phyloP scores from a whole-genome alignment of 1,140 invertebrate species.

The Phthorimaea operculella region DNA sequence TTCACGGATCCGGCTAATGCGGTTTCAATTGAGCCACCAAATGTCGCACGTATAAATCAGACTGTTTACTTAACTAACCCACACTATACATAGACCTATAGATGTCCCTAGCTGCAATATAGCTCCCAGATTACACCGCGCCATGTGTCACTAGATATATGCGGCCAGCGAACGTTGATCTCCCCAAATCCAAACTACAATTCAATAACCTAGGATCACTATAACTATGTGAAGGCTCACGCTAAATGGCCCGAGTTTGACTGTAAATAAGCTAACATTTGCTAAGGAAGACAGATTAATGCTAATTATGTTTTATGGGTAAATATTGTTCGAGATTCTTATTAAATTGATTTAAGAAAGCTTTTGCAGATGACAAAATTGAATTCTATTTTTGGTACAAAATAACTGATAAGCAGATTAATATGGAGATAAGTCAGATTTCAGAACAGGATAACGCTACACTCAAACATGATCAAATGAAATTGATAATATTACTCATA shows the following conservation, averaged over 20 bases:
- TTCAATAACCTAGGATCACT: neutral
- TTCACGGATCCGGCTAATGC: neutral
- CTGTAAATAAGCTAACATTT: neutral
- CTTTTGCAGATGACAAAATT: no score
- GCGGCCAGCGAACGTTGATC: neutral
- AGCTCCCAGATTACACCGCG: neutral
- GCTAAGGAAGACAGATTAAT: neutral
- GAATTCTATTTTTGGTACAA: no score
- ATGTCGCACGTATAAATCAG: neutral
- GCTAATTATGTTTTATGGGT: neutral
- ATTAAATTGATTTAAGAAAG: no score
- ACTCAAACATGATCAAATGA: no score
- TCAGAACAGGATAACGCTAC: no score
- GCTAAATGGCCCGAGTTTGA: neutral
- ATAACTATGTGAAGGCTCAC: neutral
- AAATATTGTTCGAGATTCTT: no score
- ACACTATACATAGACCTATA: neutral
- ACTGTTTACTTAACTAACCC: neutral
- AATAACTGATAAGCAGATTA: no score
- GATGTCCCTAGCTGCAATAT: neutral
- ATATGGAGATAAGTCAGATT: no score
- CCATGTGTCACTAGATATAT: constrained; percentile 1
- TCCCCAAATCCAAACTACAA: neutral
- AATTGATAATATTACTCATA: no score
- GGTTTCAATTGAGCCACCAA: neutral